phyloP scores from a whole-genome alignment of 30 jellyfish, hydroid and myxozoan species.

The Hydra vulgaris region DNA sequence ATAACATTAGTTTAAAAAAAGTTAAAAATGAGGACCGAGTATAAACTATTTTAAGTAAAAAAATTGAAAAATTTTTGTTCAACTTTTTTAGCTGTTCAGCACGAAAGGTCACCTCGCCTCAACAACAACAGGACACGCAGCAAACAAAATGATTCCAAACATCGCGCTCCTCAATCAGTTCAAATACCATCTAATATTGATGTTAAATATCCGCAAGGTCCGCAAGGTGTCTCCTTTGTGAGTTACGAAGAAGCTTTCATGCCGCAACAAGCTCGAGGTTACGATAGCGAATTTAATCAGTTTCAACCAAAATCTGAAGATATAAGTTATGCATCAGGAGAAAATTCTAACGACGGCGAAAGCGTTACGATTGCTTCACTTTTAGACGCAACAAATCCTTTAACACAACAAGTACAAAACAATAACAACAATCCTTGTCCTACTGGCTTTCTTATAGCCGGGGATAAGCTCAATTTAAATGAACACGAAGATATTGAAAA shows the following conservation, averaged over 20 bases:
- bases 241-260: conserved; percentile 11
- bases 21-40: too few relatives aligned
- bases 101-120: conserved; percentile 87
- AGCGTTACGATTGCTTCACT: conserved; percentile 87
- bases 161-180: conserved; percentile 42
- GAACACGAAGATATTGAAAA: conserved; percentile 34
- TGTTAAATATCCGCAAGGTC: conserved; percentile 37
- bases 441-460: conserved; percentile 37
- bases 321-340: conserved; percentile 31
- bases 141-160: conserved; percentile 40
- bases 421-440: conserved; percentile 37
- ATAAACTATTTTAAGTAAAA: too few relatives aligned
- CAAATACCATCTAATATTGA: conserved; percentile 38
- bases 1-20: too few relatives aligned
- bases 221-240: conserved; percentile 1
- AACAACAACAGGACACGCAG: conserved; percentile 14
- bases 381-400: conserved; percentile 68
- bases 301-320: neutral
- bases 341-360: conserved; percentile 57
- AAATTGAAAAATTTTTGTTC: too few relatives aligned
- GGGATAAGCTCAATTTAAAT: conserved; percentile 54
- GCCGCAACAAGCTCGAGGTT: conserved; percentile 36
- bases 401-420: conserved; percentile 37
- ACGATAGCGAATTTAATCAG: conserved; percentile 18
- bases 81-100: conserved; percentile 78